phyloP scores from a whole-genome alignment of 2,888 invertebrate genomes.

The Desoria tigrina region DNA sequence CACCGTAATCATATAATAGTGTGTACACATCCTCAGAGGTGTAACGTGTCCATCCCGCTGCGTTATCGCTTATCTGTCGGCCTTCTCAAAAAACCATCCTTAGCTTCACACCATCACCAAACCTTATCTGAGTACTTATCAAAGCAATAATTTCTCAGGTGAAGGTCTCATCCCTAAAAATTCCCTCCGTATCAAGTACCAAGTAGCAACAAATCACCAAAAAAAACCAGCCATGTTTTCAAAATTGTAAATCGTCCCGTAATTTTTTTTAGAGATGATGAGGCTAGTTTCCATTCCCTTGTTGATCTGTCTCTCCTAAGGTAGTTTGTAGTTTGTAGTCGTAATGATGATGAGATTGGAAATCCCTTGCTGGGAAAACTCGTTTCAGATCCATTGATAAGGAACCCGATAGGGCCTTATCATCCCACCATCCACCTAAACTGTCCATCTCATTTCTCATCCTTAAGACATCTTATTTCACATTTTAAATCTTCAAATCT shows the following conservation, averaged over 20 bases:
- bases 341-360: constrained; percentile 43
- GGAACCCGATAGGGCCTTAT: constrained; percentile 46
- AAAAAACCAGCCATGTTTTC: too few species aligned
- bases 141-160: too few species aligned
- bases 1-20: constrained; percentile 51
- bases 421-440: constrained; percentile 33
- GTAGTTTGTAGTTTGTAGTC: background rate
- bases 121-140: too few species aligned
- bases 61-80: constrained; percentile 35
- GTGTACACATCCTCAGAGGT: too few species aligned
- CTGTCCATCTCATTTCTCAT: background rate
- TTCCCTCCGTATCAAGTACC: too few species aligned
- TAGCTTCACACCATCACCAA: too few species aligned
- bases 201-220: too few species aligned
- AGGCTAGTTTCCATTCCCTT: background rate
- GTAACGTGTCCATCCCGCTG: constrained; percentile 49
- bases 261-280: background rate
- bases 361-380: constrained; percentile 53
- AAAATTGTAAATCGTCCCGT: too few species aligned
- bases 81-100: constrained; percentile 7
- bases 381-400: constrained; percentile 53
- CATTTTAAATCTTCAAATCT: background rate
- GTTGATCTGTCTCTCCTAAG: background rate
- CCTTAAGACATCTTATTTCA: constrained; percentile 28
- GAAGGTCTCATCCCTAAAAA: too few species aligned